Evolutionary conservation across 1,140 invertebrate species (phyloP).

Genomic region (Macrotrachela quadricornifera): DNA sequence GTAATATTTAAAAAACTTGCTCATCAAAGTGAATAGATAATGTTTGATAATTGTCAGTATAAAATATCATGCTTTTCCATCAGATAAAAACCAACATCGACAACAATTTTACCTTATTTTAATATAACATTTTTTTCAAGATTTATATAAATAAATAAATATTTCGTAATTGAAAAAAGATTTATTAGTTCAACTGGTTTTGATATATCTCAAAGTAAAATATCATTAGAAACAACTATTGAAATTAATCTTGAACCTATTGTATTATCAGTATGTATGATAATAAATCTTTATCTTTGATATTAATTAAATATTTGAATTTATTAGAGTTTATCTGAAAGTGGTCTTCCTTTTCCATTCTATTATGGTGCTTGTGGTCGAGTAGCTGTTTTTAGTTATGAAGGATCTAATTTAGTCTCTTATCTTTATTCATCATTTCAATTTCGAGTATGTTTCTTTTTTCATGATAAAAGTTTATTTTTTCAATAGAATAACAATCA

Average conservation of each 20-base stretch:
- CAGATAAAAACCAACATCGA: background rate
- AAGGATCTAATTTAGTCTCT: background rate
- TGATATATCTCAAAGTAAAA: background rate
- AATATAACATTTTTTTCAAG: background rate
- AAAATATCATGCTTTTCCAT: background rate
- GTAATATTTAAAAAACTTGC: slow-evolving; percentile 5
- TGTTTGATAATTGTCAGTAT: background rate
- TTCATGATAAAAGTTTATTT: too few relatives aligned
- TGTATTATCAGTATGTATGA: background rate
- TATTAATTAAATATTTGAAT: background rate
- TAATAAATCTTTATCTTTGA: background rate
- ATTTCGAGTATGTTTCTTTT: too few relatives aligned
- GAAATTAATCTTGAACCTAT: slow-evolving; percentile 5
- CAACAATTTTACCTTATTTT: background rate
- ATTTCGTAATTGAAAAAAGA: too few relatives aligned
- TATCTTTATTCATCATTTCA: background rate
- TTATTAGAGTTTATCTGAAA: background rate
- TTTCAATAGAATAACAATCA: too few relatives aligned
- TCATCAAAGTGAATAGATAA: background rate
- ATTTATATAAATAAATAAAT: background rate
- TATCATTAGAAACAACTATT: background rate
- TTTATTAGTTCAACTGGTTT: background rate
- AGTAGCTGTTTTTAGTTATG: background rate
- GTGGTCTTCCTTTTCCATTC: slow-evolving; percentile 1
- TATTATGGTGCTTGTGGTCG: slow-evolving; percentile 3